phyloP scores from a whole-genome alignment of 1,140 invertebrate genomes.

The Eumeta japonica region DNA sequence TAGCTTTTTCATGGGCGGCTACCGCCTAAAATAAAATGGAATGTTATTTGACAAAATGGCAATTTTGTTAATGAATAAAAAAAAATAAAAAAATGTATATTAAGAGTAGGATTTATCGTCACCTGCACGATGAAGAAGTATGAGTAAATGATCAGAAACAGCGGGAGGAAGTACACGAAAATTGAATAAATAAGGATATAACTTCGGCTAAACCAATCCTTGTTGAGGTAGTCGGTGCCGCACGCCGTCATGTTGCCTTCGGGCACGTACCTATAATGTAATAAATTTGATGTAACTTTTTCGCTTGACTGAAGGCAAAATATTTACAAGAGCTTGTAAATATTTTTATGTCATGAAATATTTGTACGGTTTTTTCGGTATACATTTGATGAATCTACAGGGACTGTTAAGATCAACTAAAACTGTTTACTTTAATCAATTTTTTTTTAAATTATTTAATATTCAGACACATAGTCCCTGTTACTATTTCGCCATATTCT shows the following conservation, averaged over 20 bases:
- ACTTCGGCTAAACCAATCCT: slow-evolving; percentile 62
- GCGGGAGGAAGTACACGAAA: slow-evolving; percentile 65
- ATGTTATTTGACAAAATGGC: slow-evolving; percentile 1
- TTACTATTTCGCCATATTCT: no score
- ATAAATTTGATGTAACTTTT: slow-evolving; percentile 2
- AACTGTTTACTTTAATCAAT: no score
- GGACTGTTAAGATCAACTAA: no score
- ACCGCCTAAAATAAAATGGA: slow-evolving; percentile 56
- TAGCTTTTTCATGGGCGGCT: slow-evolving; percentile 67
- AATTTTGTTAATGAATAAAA: slow-evolving; percentile 1
- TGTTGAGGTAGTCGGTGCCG: slow-evolving; percentile 74
- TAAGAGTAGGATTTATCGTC: no score
- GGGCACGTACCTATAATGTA: slow-evolving; percentile 65
- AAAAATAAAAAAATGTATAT: no score
- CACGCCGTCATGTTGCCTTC: slow-evolving; percentile 81
- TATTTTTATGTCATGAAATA: neutral
- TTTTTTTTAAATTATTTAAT: no score
- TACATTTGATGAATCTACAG: no score
- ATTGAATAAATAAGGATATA: slow-evolving; percentile 67
- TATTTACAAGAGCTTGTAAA: neutral
- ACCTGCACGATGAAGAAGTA: slow-evolving; percentile 73
- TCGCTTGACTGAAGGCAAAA: neutral
- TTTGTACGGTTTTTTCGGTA: neutral
- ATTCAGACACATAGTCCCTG: no score
- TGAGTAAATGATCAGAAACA: slow-evolving; percentile 68